Evolutionary conservation across 2,113 vertebrate genomes (phyloP).

Genomic region (Egretta garzetta): DNA sequence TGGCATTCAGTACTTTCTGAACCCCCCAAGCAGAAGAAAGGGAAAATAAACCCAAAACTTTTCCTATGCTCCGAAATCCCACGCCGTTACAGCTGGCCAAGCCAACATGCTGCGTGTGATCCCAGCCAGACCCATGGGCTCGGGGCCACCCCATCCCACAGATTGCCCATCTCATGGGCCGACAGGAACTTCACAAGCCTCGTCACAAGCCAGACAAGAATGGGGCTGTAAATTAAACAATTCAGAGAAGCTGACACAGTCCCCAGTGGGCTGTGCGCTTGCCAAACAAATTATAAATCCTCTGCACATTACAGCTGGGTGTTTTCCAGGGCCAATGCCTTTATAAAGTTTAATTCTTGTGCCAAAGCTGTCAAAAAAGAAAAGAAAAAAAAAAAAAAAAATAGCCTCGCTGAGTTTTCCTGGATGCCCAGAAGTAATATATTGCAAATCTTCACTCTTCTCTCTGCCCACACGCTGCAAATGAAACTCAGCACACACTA

Average conservation of each 20-base stretch:
- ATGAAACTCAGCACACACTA: not conserved
- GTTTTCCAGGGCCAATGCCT: not conserved
- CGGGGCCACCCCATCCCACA: not conserved
- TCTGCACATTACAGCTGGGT: not conserved
- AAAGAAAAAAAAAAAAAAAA: not conserved
- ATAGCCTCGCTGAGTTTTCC: not conserved
- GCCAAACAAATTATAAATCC: not conserved
- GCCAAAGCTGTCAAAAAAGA: not conserved
- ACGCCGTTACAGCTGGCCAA: rapidly evolving
- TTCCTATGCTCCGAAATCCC: not conserved
- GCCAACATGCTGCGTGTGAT: rapidly evolving
- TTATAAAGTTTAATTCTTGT: not conserved
- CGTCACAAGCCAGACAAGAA: not conserved
- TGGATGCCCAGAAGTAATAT: not conserved
- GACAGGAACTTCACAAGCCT: rapidly evolving
- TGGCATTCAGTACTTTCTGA: not conserved
- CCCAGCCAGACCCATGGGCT: rapidly evolving
- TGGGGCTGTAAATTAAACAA: not conserved
- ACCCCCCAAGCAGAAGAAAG: not conserved
- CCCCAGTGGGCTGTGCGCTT: not conserved
- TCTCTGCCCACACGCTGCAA: not conserved
- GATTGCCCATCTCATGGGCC: not conserved
- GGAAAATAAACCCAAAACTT: rapidly evolving
- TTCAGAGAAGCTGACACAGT: not conserved
- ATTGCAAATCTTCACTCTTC: not conserved